These are phyloP conservation scores for Indicator maculatus DNA, from an alignment of 2,113 vertebrate species.

Conservation along the genomic window DNA sequence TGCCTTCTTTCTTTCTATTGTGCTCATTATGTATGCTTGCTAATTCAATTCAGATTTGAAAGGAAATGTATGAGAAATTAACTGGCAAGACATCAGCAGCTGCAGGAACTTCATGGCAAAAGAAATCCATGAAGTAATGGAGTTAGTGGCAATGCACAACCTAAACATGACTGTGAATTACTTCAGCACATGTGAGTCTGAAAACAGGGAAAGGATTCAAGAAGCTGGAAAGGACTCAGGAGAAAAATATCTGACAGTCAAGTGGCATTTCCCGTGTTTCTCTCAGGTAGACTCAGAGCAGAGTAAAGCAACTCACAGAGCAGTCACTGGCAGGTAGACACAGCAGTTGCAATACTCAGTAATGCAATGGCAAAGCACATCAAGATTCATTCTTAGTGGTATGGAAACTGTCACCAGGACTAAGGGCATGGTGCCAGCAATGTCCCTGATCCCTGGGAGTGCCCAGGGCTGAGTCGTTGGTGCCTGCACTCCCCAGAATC, in stretches of 20 bases:
- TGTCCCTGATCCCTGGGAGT: background rate
- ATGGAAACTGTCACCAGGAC: background rate
- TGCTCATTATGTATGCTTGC: slow-evolving; percentile 3
- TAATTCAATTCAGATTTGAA: slow-evolving; percentile 63
- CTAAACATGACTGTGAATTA: slow-evolving; percentile 2
- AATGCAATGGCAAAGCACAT: background rate
- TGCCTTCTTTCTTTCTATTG: slow-evolving; percentile 19
- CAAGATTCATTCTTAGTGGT: rapidly evolving
- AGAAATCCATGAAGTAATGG: slow-evolving; percentile 16
- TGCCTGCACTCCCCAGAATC: background rate
- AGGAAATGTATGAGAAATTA: slow-evolving; percentile 62
- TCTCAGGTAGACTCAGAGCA: background rate
- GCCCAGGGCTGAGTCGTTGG: rapidly evolving
- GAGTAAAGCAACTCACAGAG: background rate
- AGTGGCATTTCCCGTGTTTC: background rate
- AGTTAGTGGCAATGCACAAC: slow-evolving; percentile 3
- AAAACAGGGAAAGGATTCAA: background rate
- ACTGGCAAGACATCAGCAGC: slow-evolving; percentile 8
- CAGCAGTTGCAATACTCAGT: rapidly evolving
- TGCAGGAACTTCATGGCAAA: slow-evolving; percentile 16
- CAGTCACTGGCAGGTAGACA: background rate
- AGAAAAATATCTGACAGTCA: background rate
- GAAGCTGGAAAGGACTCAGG: background rate
- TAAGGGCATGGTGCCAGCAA: background rate
- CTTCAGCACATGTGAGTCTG: background rate